Evolutionary conservation across 2,113 vertebrate species (phyloP).

Genomic region (Platysteira castanea): DNA sequence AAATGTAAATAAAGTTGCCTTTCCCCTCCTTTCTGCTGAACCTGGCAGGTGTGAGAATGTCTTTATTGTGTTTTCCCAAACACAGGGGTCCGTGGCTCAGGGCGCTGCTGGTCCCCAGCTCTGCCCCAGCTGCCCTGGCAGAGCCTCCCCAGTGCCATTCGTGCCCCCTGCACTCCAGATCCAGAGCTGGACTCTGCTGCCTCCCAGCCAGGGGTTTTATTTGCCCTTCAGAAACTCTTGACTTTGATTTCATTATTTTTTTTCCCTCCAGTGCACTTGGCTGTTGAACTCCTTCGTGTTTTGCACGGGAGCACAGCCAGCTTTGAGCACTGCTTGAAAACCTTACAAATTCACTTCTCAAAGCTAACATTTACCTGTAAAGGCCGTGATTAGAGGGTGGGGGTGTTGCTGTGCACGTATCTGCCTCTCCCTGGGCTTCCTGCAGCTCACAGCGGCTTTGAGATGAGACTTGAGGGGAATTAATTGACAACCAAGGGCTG

Average conservation of each 20-base stretch:
- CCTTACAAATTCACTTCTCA: not conserved
- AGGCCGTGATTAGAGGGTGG: not conserved
- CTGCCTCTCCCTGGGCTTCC: not conserved
- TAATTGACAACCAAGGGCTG: not conserved
- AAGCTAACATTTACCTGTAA: not conserved
- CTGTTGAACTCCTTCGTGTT: not conserved
- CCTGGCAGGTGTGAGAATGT: too few relatives aligned
- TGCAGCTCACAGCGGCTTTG: not conserved
- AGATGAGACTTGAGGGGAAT: not conserved
- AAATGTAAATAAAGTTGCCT: too few relatives aligned
- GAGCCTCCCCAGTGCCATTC: rapidly evolving
- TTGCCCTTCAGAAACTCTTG: not conserved
- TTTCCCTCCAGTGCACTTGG: not conserved
- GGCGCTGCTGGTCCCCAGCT: not conserved
- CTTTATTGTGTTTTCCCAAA: too few relatives aligned
- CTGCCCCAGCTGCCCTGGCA: not conserved
- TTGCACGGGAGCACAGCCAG: not conserved
- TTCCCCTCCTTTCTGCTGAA: too few relatives aligned
- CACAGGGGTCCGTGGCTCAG: not conserved
- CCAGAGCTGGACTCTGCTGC: not conserved
- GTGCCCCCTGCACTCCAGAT: not conserved
- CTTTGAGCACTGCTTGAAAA: not conserved
- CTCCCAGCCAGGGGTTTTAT: rapidly evolving
- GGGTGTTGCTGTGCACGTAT: not conserved
- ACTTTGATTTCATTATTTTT: not conserved